Base-by-base conservation (phyloP, 2,888 invertebrate species). In the Metopia argyrocephala region DNA sequence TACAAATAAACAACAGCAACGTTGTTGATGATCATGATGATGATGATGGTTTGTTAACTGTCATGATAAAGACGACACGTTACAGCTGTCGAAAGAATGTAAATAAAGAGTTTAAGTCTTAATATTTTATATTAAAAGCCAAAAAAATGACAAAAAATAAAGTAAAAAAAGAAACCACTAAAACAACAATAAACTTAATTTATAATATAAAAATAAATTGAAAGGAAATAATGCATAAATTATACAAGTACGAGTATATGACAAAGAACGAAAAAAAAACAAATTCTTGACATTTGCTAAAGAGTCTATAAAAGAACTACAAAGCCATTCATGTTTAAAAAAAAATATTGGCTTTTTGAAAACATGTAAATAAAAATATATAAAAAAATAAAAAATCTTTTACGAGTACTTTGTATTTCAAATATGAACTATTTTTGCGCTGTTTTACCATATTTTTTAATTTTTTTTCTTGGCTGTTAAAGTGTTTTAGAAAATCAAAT, bases 11-110 rank as follows among this genome's bases (percentile, higher is more conserved):
- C n/a, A n/a, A n/a, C n/a, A n/a, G 48, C 15, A 64, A 56, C 59
- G 45, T 59, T 75, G 27, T 38, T 15, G 21, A 38, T 38, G 28
- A 65, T 52, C 45, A 52, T 64, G 68, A 68, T n/a, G 62, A 66
- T 50, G 74, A 46, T 56, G 76, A 80, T 76, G 76, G 66, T 65
- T 75, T 83, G 82, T 82, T 76, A 50, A 71, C 71, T 83, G 79
- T 80, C 84, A 83, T 82, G 83, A 84, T 84, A 79, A 79, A 80
- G 82, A 79, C 76, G 82, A 83, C 83, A 79, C 65, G 65, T 79
- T 83, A 82, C 82, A 82, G 73, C 82, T 84, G 83, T 80, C 84
- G n/a, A 83, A 79, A 78, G 78, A 80, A 82, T 80, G 74, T 76
- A 82, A 82, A 70, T 65, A 65, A 52, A 28, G 61, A 68, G 68